phyloP scores from a whole-genome alignment of 2,888 invertebrate genomes.

The Scotopteryx bipunctaria region DNA sequence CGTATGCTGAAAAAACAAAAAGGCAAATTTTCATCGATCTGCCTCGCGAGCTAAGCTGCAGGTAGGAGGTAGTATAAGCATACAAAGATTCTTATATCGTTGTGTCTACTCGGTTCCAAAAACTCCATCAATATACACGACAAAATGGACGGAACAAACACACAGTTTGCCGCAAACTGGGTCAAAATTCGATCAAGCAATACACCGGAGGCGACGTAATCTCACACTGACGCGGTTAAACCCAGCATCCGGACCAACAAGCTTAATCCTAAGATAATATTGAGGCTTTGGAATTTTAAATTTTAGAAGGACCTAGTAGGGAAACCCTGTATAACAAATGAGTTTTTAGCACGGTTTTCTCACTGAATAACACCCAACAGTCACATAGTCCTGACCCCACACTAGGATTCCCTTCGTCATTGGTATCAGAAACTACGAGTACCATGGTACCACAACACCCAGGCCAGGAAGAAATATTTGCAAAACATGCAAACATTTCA shows the following conservation, averaged over 20 bases:
- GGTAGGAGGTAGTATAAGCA: too few species aligned
- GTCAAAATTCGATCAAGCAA: constrained; percentile 29
- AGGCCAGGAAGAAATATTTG: too few species aligned
- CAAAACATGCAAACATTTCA: too few species aligned
- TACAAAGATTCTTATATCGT: not conserved
- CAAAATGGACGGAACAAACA: constrained; percentile 18
- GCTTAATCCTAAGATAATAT: constrained; percentile 28
- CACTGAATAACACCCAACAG: too few species aligned
- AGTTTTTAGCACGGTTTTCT: too few species aligned
- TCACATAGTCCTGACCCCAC: too few species aligned
- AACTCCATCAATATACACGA: constrained; percentile 12
- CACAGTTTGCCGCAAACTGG: constrained; percentile 22
- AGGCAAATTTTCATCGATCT: too few species aligned
- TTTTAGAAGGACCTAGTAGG: constrained; percentile 5
- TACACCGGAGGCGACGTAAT: constrained; percentile 23
- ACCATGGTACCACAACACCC: too few species aligned
- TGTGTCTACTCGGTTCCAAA: not conserved
- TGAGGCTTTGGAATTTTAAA: constrained; percentile 22
- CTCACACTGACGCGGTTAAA: constrained; percentile 23
- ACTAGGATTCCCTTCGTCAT: not conserved
- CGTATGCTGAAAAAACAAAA: too few species aligned
- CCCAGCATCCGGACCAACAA: constrained; percentile 23
- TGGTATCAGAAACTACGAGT: too few species aligned
- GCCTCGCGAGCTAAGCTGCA: too few species aligned
- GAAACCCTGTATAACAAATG: not conserved